Conservation (phyloP, 1,140 invertebrate species). For the Cataglyphis hispanica region DNA sequence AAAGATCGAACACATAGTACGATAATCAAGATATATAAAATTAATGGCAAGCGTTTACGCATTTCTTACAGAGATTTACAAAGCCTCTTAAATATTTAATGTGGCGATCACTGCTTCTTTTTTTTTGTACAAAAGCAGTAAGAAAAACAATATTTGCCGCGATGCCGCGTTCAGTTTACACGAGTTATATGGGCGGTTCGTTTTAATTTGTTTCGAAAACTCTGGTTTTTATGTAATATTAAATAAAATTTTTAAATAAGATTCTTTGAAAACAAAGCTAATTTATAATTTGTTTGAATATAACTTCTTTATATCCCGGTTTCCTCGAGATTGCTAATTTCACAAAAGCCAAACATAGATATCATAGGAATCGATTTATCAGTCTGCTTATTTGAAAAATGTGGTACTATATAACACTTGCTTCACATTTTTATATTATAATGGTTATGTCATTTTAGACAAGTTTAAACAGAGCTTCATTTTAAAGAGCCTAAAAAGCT, state of each 20-base stretch:
- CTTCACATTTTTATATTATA: constrained; percentile 38
- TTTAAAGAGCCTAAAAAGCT: constrained; percentile 28
- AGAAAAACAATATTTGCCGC: constrained; percentile 54
- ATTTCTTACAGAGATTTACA: constrained; percentile 60
- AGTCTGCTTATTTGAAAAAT: constrained; percentile 58
- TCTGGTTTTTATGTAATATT: background rate
- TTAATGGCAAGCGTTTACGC: constrained; percentile 65
- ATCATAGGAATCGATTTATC: constrained; percentile 52
- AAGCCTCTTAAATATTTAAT: constrained; percentile 60
- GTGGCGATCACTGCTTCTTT: constrained; percentile 46
- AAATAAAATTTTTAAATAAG: constrained; percentile 35
- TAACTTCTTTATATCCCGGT: background rate
- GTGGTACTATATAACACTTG: constrained; percentile 13
- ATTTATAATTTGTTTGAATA: constrained; percentile 19
- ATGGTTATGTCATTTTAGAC: constrained; percentile 20
- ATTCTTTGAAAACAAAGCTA: constrained; percentile 22
- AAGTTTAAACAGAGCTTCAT: constrained; percentile 30
- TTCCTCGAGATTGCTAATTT: constrained; percentile 30
- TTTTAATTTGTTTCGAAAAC: constrained; percentile 60
- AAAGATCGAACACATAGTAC: constrained; percentile 75
- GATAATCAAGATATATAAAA: constrained; percentile 74
- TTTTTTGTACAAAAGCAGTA: constrained; percentile 56
- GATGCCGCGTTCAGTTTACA: constrained; percentile 38
- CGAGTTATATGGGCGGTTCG: constrained; percentile 70
- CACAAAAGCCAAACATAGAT: constrained; percentile 39